These are phyloP conservation scores for Centropus bengalensis DNA, from an alignment of 2,113 vertebrate species.

Conservation along the genomic window DNA sequence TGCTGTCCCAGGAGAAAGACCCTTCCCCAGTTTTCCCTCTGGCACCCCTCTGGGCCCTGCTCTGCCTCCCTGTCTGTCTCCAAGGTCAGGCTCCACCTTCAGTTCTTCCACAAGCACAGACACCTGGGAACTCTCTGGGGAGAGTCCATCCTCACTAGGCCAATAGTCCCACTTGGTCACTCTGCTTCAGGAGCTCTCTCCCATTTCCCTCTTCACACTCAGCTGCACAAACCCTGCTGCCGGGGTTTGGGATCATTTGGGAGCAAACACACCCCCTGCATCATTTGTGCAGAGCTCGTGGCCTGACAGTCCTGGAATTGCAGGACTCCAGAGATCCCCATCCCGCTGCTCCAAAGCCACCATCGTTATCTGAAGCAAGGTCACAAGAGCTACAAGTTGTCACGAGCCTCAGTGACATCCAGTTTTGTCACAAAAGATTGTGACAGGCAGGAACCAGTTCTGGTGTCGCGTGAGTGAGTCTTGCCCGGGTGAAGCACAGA, in stretches of 20 bases:
- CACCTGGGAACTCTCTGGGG: rapidly evolving
- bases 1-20: neutral
- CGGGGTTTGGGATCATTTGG: rapidly evolving
- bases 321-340: neutral
- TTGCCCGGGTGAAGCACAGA: neutral
- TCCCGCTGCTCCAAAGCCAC: neutral
- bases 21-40: too few species aligned
- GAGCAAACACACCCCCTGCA: neutral
- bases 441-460: rapidly evolving
- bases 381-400: neutral
- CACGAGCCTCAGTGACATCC: neutral
- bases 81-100: neutral
- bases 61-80: neutral
- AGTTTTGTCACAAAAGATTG: rapidly evolving
- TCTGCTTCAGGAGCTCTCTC: neutral
- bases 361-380: rapidly evolving
- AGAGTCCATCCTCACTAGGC: neutral
- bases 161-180: neutral
- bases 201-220: neutral
- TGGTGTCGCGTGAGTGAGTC: rapidly evolving
- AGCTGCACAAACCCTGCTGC: neutral
- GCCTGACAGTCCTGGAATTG: neutral
- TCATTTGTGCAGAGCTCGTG: rapidly evolving
- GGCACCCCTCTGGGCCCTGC: neutral
- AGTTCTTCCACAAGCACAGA: neutral